Evolutionary conservation across 2,888 invertebrate genomes (phyloP).

Genomic region (Lepidochitona cinerea): DNA sequence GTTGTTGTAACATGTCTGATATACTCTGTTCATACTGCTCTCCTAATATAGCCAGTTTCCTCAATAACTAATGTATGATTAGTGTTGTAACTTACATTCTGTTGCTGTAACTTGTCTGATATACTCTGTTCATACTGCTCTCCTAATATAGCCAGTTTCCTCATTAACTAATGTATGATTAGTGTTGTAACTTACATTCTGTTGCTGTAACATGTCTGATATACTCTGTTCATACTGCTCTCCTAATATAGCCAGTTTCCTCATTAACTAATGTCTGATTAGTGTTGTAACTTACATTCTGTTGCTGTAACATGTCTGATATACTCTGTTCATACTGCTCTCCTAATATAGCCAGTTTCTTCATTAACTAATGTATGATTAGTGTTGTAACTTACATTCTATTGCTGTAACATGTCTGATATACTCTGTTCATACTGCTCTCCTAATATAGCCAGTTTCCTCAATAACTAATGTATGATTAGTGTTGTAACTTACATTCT

Average conservation of each 20-base stretch:
- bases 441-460: no score
- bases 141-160: no score
- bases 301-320: background rate
- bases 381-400: constrained; percentile 78
- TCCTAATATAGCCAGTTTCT: no score
- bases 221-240: constrained; percentile 99
- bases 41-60: background rate
- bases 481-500: no score
- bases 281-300: background rate
- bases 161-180: no score
- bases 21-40: constrained; percentile 99
- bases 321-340: background rate
- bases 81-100: constrained; percentile 75
- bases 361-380: no score
- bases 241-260: no score
- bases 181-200: background rate
- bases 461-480: no score
- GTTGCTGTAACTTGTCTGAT: constrained; percentile 78
- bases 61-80: background rate
- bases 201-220: constrained; percentile 88
- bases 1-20: constrained; percentile 98
- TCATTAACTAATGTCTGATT: no score
- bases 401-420: constrained; percentile 97
- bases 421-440: constrained; percentile 75
- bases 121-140: background rate